A percentile compares a stretch with the other conserved stretches of the same genome.
Evolutionary conservation across 2,797 vertebrate genomes (phyloP).

Genomic region (Onychomys arenicola): DNA sequence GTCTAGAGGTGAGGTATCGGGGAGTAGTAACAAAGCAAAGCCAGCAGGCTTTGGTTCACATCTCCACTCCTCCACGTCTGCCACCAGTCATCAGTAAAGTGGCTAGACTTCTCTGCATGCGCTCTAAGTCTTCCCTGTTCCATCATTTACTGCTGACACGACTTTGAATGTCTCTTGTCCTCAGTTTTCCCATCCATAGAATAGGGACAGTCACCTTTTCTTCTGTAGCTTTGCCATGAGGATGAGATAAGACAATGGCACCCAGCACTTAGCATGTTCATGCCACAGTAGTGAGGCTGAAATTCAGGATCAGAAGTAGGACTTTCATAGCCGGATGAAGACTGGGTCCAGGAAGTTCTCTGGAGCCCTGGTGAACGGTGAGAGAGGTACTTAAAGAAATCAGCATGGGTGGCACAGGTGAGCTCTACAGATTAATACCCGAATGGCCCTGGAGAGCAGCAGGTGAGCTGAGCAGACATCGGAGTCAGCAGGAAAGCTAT

Average conservation of each 20-base stretch:
- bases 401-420: background rate
- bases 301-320: background rate
- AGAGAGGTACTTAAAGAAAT: background rate
- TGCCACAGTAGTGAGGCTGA: background rate
- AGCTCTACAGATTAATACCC: background rate
- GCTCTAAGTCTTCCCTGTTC: background rate
- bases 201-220: background rate
- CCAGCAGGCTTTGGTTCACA: background rate
- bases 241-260: background rate
- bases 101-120: background rate
- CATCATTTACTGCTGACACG: background rate
- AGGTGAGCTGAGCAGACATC: background rate
- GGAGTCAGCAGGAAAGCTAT: background rate
- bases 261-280: background rate
- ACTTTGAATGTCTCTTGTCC: background rate
- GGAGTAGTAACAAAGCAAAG: background rate
- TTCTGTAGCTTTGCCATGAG: background rate
- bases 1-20: background rate
- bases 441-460: background rate
- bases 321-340: background rate
- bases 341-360: background rate
- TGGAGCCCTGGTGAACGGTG: background rate
- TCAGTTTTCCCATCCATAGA: conserved; percentile 53
- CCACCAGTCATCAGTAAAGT: background rate
- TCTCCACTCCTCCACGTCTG: background rate